Percentiles rank a stretch among this genome's conserved stretches.
phyloP scores from a whole-genome alignment of 1,140 invertebrate genomes.

The Dendrolimus punctatus region DNA sequence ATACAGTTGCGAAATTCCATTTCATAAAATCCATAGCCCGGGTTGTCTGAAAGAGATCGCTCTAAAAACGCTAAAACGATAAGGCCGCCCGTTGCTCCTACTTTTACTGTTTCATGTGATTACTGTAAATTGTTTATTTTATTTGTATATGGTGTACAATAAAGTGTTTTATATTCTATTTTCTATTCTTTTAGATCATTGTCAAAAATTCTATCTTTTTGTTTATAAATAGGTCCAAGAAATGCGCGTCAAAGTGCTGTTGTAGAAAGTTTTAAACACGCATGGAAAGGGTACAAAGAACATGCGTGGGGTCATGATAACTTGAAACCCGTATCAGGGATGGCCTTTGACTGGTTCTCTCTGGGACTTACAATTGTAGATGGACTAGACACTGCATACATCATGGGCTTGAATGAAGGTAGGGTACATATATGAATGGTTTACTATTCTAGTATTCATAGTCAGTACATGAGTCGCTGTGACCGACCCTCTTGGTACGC shows the following conservation, averaged over 20 bases:
- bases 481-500: too few species aligned
- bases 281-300: conserved; percentile 92
- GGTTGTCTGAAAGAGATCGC: too few species aligned
- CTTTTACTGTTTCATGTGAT: too few species aligned
- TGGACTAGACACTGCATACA: conserved; percentile 91
- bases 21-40: too few species aligned
- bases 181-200: background rate
- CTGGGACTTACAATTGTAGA: conserved; percentile 93
- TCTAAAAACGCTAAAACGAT: too few species aligned
- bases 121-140: too few species aligned
- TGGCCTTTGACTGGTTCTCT: conserved; percentile 91
- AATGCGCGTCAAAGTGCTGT: conserved; percentile 88
- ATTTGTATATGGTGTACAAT: too few species aligned
- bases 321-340: conserved; percentile 88
- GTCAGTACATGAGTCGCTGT: too few species aligned
- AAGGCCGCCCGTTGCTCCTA: too few species aligned
- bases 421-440: conserved; percentile 10
- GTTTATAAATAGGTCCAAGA: conserved; percentile 72
- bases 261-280: conserved; percentile 89
- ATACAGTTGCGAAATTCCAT: too few species aligned
- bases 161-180: background rate
- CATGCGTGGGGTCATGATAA: conserved; percentile 97
- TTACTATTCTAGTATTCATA: too few species aligned
- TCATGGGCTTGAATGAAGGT: conserved; percentile 93
- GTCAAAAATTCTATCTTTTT: background rate